A percentile compares a stretch with the other conserved stretches of the same genome.
Conservation (phyloP, 2,888 invertebrate species). For the Machimus atricapillus region DNA sequence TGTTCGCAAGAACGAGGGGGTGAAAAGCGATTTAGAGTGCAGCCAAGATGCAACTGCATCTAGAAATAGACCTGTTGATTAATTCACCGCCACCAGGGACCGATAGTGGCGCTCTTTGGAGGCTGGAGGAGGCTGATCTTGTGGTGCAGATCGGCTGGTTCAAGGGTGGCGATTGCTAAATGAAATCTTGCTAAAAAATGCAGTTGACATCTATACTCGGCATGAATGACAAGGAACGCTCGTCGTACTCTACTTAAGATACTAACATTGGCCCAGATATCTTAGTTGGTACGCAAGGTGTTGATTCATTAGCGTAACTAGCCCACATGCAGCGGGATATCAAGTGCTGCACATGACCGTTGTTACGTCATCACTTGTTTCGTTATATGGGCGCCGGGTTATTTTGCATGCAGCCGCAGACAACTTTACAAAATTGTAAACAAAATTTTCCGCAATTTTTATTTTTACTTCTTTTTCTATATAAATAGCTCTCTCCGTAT, state of each 20-base stretch:
- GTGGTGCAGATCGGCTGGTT: neutral
- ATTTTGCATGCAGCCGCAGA: neutral
- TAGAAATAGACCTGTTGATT: neutral
- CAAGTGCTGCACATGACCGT: neutral
- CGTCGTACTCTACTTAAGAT: slow-evolving; percentile 28
- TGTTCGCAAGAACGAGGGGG: neutral
- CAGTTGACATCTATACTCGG: slow-evolving; percentile 11
- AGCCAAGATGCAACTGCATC: neutral
- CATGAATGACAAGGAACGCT: slow-evolving; percentile 2
- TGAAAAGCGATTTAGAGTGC: neutral
- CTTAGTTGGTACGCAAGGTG: slow-evolving; percentile 12
- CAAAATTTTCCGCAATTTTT: neutral
- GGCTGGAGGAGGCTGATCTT: neutral
- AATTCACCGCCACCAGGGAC: neutral
- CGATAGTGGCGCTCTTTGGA: neutral
- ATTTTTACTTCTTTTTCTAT: neutral
- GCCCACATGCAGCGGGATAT: neutral
- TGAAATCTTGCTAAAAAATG: slow-evolving; percentile 9
- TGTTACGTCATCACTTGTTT: neutral
- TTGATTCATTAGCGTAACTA: neutral
- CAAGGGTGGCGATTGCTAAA: slow-evolving; percentile 20
- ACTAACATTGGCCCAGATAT: slow-evolving; percentile 34
- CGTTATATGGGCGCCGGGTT: neutral
- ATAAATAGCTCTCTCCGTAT: neutral
- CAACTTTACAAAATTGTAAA: neutral